Evolutionary conservation across 2,888 invertebrate genomes (phyloP).

Genomic region (Cheilosia impressa): DNA sequence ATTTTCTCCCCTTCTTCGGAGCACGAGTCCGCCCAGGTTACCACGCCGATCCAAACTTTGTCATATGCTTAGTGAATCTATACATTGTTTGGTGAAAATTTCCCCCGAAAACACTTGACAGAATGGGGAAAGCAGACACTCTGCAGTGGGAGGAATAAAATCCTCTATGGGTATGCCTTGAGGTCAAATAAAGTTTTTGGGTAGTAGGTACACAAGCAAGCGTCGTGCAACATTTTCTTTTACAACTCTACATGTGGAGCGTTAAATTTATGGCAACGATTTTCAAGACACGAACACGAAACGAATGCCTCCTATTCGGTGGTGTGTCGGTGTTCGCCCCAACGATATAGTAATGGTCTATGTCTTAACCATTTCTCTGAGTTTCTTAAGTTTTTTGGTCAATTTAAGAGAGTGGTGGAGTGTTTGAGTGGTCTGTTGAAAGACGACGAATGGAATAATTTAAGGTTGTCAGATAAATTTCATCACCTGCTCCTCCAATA

Average conservation of each 20-base stretch:
- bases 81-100: constrained; percentile 11
- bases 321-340: background rate
- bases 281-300: constrained; percentile 35
- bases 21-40: constrained; percentile 7
- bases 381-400: constrained; percentile 43
- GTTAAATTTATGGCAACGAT: constrained; percentile 30
- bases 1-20: constrained; percentile 15
- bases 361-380: constrained; percentile 23
- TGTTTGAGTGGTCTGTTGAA: background rate
- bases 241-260: constrained; percentile 14
- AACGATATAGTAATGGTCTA: constrained; percentile 26
- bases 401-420: constrained; percentile 31
- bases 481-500: constrained; percentile 54
- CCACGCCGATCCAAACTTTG: constrained; percentile 2
- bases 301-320: constrained; percentile 1
- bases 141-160: constrained; percentile 14
- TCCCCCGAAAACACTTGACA: background rate
- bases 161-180: constrained; percentile 32
- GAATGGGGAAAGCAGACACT: background rate
- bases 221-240: constrained; percentile 29
- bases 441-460: constrained; percentile 21
- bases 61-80: background rate
- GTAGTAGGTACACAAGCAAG: constrained; percentile 27
- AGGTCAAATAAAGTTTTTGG: constrained; percentile 48
- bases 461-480: constrained; percentile 46